Evolutionary conservation across 1,140 invertebrate species (phyloP).

Genomic region (Drosophila obscura): DNA sequence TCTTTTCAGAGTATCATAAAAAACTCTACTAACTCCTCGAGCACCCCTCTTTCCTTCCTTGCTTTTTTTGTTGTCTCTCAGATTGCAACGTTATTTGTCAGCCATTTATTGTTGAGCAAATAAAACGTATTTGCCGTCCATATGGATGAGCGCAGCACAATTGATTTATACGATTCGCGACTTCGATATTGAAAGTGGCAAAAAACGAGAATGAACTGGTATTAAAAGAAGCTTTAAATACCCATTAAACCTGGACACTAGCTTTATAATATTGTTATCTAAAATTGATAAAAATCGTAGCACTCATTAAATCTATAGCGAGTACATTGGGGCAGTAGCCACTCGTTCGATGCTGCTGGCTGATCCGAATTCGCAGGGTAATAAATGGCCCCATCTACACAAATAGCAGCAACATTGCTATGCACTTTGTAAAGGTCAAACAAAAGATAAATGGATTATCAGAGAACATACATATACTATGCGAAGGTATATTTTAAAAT

Average conservation of each 20-base stretch:
- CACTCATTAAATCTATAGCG: too few species aligned
- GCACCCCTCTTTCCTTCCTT: constrained; percentile 23
- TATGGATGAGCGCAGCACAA: constrained; percentile 58
- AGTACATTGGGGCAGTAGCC: too few species aligned
- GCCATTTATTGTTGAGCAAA: constrained; percentile 63
- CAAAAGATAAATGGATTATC: neutral
- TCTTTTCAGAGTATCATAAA: too few species aligned
- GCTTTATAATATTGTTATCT: neutral
- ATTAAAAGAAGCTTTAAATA: neutral
- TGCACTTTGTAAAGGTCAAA: neutral
- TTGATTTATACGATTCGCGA: constrained; percentile 58
- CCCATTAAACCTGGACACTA: neutral
- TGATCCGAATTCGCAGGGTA: too few species aligned
- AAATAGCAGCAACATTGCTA: too few species aligned
- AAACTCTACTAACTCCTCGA: neutral
- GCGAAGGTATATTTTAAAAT: constrained; percentile 37
- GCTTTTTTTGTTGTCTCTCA: constrained; percentile 28
- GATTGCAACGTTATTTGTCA: constrained; percentile 44
- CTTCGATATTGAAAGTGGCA: constrained; percentile 20
- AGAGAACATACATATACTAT: constrained; percentile 18
- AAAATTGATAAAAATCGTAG: too few species aligned
- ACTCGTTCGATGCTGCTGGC: too few species aligned
- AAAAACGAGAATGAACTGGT: constrained; percentile 11
- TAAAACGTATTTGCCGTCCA: constrained; percentile 57
- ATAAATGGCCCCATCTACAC: too few species aligned